Evolutionary conservation across 2,797 vertebrate genomes (phyloP), one percentile per base, ranked within the genome.

Genomic region (Oreonectes daqikongensis): DNA sequence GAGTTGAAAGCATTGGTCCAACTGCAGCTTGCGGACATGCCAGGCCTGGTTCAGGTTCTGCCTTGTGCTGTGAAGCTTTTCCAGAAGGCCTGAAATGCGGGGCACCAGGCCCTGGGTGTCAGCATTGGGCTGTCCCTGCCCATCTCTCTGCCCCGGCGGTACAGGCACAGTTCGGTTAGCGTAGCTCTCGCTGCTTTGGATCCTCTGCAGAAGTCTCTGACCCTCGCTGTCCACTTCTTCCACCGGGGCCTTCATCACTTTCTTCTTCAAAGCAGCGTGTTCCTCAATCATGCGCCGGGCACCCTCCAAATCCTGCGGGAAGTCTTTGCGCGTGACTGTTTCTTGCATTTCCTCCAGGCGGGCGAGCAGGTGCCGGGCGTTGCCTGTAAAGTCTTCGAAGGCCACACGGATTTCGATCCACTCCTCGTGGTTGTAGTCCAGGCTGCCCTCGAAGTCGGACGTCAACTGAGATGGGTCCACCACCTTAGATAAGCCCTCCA

Each of bases 361-460:
- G 8, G 95, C 91, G 32, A 99, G 87, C 95, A 99, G 96, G 87
- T 98, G 97, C 28, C 95, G 94, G 72, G 97, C 96, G 35, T 95
- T 96, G 87, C 94, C 96, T 0, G 97, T 96, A 79, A 99, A 99
- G 88, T 99, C 97, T 90, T 99, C 98, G 70, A 99, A 98, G 66
- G 97, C 97, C 86, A 99, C 95, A 30, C 96, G 94, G 87, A 99
- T 96, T 90, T 98, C 97, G 66, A 99, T 98, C 97, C 97, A 99
- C 79, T 99, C 97, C 66, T 99, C 97, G 0, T 99, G 97, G 92
- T 99, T 98, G 89, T 99, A 99, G 66, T 98, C 97, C 90, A 99
- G 92, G 87, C 95, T 97, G 88, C 97, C 97, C 46, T 99, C 97
- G 22, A 99, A 99, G 91, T 99, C 97, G 0, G 96, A 89, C 0